Evolutionary conservation across 2,797 vertebrate species (phyloP).

Genomic region (Pitangus sulphuratus): DNA sequence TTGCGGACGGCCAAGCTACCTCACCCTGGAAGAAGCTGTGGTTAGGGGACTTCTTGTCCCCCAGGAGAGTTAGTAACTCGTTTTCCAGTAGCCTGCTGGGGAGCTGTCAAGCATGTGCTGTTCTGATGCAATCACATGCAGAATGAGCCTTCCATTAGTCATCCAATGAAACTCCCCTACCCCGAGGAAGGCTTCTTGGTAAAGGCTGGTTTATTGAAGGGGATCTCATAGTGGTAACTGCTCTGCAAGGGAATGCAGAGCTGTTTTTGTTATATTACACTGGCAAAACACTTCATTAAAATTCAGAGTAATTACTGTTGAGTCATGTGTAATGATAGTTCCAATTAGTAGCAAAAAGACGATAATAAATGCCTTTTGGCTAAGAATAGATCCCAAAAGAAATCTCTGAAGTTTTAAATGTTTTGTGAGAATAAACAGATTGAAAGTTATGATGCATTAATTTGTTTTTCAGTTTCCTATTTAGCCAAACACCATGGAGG

Average conservation of each 20-base stretch:
- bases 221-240: neutral
- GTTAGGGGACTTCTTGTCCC: neutral
- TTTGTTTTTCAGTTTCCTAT: neutral
- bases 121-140: neutral
- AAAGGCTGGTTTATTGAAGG: conserved; percentile 31
- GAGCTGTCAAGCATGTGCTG: conserved; percentile 30
- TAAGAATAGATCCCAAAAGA: neutral
- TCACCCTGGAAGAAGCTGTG: conserved; percentile 35
- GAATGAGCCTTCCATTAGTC: conserved; percentile 40
- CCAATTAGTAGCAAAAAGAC: neutral
- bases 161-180: conserved; percentile 5
- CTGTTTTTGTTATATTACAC: neutral
- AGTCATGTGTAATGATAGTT: neutral
- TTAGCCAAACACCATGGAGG: neutral
- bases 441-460: neutral
- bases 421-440: neutral
- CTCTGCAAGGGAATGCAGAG: neutral
- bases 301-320: neutral
- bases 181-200: neutral
- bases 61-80: conserved; percentile 8
- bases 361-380: neutral
- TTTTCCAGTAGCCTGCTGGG: conserved; percentile 59
- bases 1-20: conserved; percentile 12
- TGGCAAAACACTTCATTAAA: neutral
- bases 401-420: neutral